Base-by-base conservation (phyloP, 2,113 vertebrate genomes). In the Caranx ignobilis region DNA sequence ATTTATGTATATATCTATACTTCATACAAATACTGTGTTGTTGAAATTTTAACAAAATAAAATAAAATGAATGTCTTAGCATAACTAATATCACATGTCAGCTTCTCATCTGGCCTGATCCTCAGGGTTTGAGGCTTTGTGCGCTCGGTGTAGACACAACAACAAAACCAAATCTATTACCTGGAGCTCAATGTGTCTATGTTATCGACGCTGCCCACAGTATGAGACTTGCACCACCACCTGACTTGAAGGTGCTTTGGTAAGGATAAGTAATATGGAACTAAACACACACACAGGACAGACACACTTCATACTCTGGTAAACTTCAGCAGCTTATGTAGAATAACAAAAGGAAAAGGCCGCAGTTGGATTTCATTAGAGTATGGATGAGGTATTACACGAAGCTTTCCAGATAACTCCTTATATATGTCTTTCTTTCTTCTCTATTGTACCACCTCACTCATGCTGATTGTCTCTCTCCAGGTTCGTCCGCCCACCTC, bases 361-460 rank as follows among this genome's bases (percentile, higher is more conserved):
- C 75, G 61, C 86, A 39, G 80, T 71, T 89, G 86, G 71, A 86
- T 92, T 91, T 89, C 79, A 89, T 88, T 85, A 77, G 71, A 91
- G 67, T 52, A 76, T 81, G 88, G 77, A 45, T 73, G 76, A 87
- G 78, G 82, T 81, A 73, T 82, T 80, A 87, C 56, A 82, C 75
- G 74, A 78, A 52, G 64, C 62, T 65, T 52, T 76, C 69, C 21
- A 69, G 71, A 77, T 54, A 81, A 75, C 35, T 75, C 61, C 54
- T 55, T 68, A 66, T 60, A 70, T 73, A n/a, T 11, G 8, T 64
- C 35, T 41, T 37, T 41, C 52, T 55, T 34, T 54, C 39, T 69
- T 18, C 35, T 72, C 57, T 52, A 15, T 47, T 37, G 50, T 54
- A 69, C 73, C 54, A 47, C 62, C 69, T 79, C 21, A 7, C 55